Percentiles rank a stretch among this genome's conserved stretches.
Conservation (phyloP, 2,113 vertebrate species). For the Sylvia atricapilla region DNA sequence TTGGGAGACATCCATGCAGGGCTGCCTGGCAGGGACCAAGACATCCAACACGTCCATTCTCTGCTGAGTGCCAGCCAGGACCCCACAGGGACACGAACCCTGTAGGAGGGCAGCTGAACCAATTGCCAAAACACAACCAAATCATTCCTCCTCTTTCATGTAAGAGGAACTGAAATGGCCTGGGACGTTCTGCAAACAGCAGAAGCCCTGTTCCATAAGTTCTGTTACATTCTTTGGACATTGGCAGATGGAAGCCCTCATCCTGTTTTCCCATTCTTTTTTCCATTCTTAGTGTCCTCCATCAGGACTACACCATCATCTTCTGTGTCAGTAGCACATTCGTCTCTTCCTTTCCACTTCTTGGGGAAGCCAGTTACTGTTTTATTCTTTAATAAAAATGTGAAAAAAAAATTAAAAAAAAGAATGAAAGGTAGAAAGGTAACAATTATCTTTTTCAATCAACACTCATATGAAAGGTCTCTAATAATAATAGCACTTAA, state of each 20-base stretch:
- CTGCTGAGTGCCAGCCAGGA: neutral
- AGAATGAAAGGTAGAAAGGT: neutral
- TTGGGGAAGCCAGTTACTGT: neutral
- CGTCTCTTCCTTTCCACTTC: neutral
- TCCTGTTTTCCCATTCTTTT: neutral
- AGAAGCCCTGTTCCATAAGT: neutral
- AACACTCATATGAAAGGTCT: conserved; percentile 24
- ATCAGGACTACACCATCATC: neutral
- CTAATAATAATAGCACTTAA: conserved; percentile 57
- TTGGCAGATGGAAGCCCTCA: neutral
- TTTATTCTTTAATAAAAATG: neutral
- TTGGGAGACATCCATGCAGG: neutral
- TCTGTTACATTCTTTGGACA: neutral
- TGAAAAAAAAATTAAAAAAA: neutral
- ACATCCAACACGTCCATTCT: neutral
- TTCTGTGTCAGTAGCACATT: neutral
- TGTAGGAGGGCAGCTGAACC: neutral
- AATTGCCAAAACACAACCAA: neutral
- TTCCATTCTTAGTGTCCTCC: neutral
- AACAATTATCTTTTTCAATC: conserved; percentile 43
- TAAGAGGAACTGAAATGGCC: neutral
- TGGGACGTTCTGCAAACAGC: neutral
- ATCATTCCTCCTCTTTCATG: neutral
- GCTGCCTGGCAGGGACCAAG: neutral
- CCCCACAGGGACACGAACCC: neutral